Conservation (phyloP, 64 coral and sea anemone species). For the Trachythela sp. region DNA sequence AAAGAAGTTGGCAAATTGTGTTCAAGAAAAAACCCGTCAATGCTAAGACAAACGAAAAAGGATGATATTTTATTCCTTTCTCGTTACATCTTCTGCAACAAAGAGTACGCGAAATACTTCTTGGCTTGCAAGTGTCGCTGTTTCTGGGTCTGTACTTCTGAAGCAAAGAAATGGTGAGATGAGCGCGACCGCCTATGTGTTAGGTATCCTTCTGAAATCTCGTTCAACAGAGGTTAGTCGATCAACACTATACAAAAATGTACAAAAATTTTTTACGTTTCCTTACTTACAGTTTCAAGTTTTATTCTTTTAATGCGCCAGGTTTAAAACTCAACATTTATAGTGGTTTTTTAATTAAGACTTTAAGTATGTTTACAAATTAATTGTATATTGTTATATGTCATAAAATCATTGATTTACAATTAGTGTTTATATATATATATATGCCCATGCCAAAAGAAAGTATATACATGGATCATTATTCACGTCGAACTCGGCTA, state of each 20-base stretch:
- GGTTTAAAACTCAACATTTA: background rate
- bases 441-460: background rate
- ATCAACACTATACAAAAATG: background rate
- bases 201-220: slow-evolving; percentile 54
- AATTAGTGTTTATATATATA: no score
- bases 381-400: background rate
- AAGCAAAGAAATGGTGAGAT: slow-evolving; percentile 62
- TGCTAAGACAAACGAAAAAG: slow-evolving; percentile 35
- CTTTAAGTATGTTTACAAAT: background rate
- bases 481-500: background rate
- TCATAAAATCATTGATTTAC: background rate
- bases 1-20: slow-evolving; percentile 13
- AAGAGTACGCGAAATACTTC: background rate
- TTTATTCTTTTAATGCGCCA: background rate
- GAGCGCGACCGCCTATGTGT: slow-evolving; percentile 38
- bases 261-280: background rate
- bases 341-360: no score
- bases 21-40: slow-evolving; percentile 38
- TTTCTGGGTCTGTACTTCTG: slow-evolving; percentile 50
- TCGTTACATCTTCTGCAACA: slow-evolving; percentile 2
- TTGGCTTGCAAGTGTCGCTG: slow-evolving; percentile 42
- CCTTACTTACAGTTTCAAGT: no score
- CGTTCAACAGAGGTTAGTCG: slow-evolving; percentile 68
- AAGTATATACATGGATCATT: background rate
- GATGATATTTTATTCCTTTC: slow-evolving; percentile 46